Evolutionary conservation across 2,797 vertebrate species (phyloP).

Genomic region (Gallinago stenura): DNA sequence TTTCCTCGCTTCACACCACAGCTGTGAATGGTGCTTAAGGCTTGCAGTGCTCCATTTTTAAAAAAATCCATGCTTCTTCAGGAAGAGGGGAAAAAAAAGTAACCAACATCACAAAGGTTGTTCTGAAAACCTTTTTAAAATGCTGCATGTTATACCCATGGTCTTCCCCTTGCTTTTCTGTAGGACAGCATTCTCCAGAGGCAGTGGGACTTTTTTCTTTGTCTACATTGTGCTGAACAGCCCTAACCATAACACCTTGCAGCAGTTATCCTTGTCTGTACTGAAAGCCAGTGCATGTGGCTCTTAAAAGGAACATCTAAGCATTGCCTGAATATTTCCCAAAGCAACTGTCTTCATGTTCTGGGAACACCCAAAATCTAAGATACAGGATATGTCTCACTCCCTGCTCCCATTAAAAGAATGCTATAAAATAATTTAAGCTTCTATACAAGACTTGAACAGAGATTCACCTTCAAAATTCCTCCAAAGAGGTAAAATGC

Average conservation of each 20-base stretch:
- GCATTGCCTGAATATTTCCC: neutral
- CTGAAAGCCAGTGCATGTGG: neutral
- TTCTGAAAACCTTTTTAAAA: neutral
- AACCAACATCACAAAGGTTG: neutral
- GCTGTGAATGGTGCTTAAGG: neutral
- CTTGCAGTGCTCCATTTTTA: neutral
- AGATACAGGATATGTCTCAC: neutral
- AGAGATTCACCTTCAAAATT: constrained; percentile 11
- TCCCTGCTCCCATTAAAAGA: neutral
- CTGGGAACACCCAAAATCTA: neutral
- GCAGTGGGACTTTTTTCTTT: neutral
- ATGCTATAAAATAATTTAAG: neutral
- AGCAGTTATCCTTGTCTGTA: neutral
- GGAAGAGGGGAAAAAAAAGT: neutral
- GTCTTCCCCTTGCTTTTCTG: neutral
- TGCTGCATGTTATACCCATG: neutral
- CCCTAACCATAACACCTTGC: neutral
- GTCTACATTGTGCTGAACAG: neutral
- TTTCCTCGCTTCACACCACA: neutral
- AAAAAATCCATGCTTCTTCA: neutral
- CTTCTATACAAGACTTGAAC: neutral
- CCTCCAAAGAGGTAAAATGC: neutral
- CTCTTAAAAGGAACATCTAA: neutral
- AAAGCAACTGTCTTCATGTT: neutral
- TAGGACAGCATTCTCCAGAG: neutral